Percentiles rank a stretch among this genome's conserved stretches.
Conservation (phyloP, 2,113 vertebrate species). For the Thalassoma bifasciatum region DNA sequence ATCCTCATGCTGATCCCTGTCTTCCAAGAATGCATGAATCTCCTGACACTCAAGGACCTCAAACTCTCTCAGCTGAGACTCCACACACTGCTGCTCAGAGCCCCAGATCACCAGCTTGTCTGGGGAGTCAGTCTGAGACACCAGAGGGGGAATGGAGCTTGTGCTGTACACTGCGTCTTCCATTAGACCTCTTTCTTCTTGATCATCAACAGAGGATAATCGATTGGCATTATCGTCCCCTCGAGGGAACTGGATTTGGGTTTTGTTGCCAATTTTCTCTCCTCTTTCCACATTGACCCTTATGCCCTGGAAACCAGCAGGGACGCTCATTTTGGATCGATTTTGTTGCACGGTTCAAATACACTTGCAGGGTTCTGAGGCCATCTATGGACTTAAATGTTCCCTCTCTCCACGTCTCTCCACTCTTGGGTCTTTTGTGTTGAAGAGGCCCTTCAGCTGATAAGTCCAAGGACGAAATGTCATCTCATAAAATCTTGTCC, state of each 20-base stretch:
- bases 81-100: constrained; percentile 74
- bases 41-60: constrained; percentile 78
- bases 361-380: constrained; percentile 51
- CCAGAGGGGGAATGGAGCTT: constrained; percentile 72
- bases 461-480: constrained; percentile 44
- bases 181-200: constrained; percentile 30
- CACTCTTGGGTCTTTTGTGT: constrained; percentile 15
- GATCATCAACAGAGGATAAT: constrained; percentile 45
- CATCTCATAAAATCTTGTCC: constrained; percentile 55
- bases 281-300: constrained; percentile 69
- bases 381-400: constrained; percentile 68
- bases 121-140: constrained; percentile 77
- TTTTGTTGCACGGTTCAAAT: constrained; percentile 46
- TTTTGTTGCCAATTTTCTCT: constrained; percentile 77
- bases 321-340: constrained; percentile 76
- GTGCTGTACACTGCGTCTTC: constrained; percentile 47
- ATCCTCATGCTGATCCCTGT: constrained; percentile 57
- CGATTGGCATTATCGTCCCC: constrained; percentile 82
- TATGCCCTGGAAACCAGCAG: constrained; percentile 63
- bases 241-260: constrained; percentile 57
- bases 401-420: constrained; percentile 16
- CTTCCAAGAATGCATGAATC: constrained; percentile 71
- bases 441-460: constrained; percentile 37
- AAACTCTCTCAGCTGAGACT: constrained; percentile 74
- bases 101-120: constrained; percentile 83